Evolutionary conservation across 2,113 vertebrate species (phyloP).

Genomic region (Malurus melanocephalus): DNA sequence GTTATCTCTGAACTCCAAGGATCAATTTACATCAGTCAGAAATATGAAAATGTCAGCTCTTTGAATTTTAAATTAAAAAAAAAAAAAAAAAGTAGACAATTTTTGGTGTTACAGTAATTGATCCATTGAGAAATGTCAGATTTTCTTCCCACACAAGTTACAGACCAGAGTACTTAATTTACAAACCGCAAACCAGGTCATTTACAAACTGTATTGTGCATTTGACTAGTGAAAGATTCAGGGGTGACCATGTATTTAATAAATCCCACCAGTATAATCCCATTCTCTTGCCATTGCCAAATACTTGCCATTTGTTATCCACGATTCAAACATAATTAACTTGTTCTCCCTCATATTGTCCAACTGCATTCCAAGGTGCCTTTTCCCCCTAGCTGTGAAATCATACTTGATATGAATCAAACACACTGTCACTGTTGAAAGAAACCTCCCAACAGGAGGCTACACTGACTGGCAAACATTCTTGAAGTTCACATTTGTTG

Average conservation of each 20-base stretch:
- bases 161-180: not conserved
- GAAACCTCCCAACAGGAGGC: not conserved
- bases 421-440: not conserved
- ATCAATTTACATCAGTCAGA: slow-evolving; percentile 65
- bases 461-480: not conserved
- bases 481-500: not conserved
- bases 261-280: not conserved
- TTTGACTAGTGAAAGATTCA: not conserved
- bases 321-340: not conserved
- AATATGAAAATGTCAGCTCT: slow-evolving; percentile 44
- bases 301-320: not conserved
- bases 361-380: not conserved
- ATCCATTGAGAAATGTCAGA: not conserved
- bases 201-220: slow-evolving; percentile 3
- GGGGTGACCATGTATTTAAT: not conserved
- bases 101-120: slow-evolving; percentile 30
- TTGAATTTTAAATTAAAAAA: not conserved
- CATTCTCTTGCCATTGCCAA: not conserved
- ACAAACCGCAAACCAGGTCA: not conserved
- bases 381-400: not conserved
- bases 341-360: not conserved
- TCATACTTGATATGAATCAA: not conserved
- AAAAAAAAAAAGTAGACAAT: not conserved
- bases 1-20: slow-evolving; percentile 58
- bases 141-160: slow-evolving; percentile 33